These are phyloP conservation scores for Pristis pectinata DNA, from an alignment of 2,797 vertebrate species.

Conservation along the genomic window DNA sequence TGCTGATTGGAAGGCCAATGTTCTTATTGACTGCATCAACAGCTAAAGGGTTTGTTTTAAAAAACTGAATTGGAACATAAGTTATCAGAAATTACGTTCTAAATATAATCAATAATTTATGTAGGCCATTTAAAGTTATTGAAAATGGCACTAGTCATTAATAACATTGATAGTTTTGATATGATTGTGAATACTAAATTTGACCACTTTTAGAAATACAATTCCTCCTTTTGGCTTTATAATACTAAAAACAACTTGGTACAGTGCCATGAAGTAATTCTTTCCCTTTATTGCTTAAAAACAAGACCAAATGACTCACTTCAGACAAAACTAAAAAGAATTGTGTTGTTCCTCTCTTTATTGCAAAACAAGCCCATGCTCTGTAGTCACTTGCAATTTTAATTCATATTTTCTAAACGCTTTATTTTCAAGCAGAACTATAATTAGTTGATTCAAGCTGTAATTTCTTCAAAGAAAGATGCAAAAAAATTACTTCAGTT, in stretches of 20 bases:
- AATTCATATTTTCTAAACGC: not conserved
- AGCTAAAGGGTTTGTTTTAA: not conserved
- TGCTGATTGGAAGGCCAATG: not conserved
- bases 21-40: not conserved
- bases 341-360: not conserved
- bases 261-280: not conserved
- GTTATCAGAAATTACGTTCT: not conserved
- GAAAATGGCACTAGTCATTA: not conserved
- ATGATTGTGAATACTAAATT: not conserved
- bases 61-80: not conserved
- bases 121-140: not conserved
- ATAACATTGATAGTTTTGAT: not conserved
- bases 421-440: not conserved
- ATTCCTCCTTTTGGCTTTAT: not conserved
- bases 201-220: not conserved
- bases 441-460: not conserved
- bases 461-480: not conserved
- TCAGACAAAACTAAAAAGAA: not conserved
- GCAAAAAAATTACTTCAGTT: not conserved
- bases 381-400: not conserved
- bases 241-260: not conserved
- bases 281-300: not conserved
- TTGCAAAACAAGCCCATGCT: not conserved
- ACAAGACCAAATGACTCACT: not conserved
- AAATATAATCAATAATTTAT: not conserved